Conservation (phyloP, 2,888 invertebrate genomes). For the Galeopsomyia nigrocyanea region DNA sequence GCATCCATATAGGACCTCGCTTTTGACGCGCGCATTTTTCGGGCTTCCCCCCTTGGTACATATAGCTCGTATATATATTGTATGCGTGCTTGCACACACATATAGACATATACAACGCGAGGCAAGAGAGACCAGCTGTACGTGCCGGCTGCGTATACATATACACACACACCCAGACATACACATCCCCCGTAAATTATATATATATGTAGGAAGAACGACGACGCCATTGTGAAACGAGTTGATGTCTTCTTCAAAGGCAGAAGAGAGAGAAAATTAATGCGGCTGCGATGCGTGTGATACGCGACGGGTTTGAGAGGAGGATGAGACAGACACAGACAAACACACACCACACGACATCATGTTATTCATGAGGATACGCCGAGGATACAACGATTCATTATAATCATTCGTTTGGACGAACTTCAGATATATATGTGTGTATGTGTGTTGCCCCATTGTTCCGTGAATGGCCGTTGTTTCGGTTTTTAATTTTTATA, state of each 20-base stretch:
- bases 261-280: constrained; percentile 42
- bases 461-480: constrained; percentile 26
- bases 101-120: background rate
- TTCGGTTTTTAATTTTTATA: constrained; percentile 18
- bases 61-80: constrained; percentile 36
- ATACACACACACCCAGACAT: background rate
- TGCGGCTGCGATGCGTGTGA: constrained; percentile 22
- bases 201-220: constrained; percentile 35
- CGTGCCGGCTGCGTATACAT: constrained; percentile 3
- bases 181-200: constrained; percentile 43
- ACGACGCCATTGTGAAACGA: constrained; percentile 24
- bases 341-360: background rate
- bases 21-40: constrained; percentile 38
- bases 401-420: constrained; percentile 26
- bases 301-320: background rate
- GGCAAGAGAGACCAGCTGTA: background rate
- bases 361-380: constrained; percentile 32
- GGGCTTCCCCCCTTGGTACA: background rate
- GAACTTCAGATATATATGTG: background rate
- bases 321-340: background rate
- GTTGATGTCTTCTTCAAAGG: constrained; percentile 50
- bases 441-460: constrained; percentile 1
- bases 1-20: constrained; percentile 43
- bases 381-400: constrained; percentile 27
- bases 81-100: background rate